Evolutionary conservation across 2,797 vertebrate genomes (phyloP).

Genomic region (Argyrosomus regius): DNA sequence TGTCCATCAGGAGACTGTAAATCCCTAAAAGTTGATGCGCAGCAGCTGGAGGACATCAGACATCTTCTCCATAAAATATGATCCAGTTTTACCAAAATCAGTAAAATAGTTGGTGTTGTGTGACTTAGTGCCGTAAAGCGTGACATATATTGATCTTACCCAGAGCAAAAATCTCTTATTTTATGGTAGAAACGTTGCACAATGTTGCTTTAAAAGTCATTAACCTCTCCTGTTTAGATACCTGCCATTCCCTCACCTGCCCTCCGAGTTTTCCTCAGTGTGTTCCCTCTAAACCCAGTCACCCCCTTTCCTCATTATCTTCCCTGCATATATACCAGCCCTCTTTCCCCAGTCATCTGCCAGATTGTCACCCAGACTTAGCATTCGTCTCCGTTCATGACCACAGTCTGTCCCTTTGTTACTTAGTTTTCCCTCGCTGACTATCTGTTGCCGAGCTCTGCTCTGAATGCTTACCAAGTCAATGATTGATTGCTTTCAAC

Average conservation of each 20-base stretch:
- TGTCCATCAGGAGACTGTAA: no score
- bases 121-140: no score
- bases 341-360: not conserved
- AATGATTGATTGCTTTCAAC: conserved; percentile 30
- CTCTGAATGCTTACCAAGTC: conserved; percentile 21
- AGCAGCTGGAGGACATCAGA: no score
- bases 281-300: not conserved
- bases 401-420: not conserved
- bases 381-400: not conserved
- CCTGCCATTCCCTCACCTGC: not conserved
- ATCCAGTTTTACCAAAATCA: no score
- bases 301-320: not conserved
- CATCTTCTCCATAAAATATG: no score
- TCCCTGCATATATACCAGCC: not conserved
- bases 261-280: not conserved
- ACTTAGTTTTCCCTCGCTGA: not conserved
- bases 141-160: no score
- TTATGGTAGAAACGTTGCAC: no score
- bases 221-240: not conserved
- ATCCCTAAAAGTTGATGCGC: no score
- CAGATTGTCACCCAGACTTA: not conserved
- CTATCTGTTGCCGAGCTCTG: conserved; percentile 16
- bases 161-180: no score
- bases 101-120: no score
- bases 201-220: not conserved